Base-by-base conservation (phyloP, 2,797 vertebrate genomes). In the Choloepus didactylus region DNA sequence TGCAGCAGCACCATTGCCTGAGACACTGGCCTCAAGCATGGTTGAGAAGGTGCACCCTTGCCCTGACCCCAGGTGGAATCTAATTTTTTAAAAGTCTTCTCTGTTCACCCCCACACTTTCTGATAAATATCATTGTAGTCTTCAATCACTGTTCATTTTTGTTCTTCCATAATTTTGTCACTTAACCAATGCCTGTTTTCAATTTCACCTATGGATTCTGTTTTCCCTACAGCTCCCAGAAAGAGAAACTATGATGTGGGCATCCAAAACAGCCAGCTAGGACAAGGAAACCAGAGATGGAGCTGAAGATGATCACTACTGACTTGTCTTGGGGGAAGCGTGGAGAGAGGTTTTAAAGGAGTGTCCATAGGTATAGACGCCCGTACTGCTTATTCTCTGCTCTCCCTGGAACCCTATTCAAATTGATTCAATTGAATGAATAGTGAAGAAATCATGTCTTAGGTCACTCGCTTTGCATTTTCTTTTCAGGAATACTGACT, bases 301-400 rank as follows among this genome's bases (percentile, higher is more conserved):
- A 27, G 1, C 41, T 35, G 10, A 56, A 62, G 51, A 12, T 29
- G 18, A 25, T 8, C 14, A 25, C 18, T 27, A 25, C 80, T 21
- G 12, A 77, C 7, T 0, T 1, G 8, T 49, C 41, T 7, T 9
- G 1, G 6, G 18, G 56, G 4, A 14, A 19, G 1, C 2, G 46
- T 6, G 41, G 16, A 10, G 1, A 54, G 59, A 54, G 15, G 69
- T 86, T 64, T 6, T 80, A 31, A 35, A 46, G 18, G 38, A 46
- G 41, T 19, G 29, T 12, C 27, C 72, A 15, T 4, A 14, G 8
- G 46, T 14, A 0, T 4, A 12, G 3, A 16, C 15, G 4, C 16
- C 41, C 91, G 9, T 5, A 51, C n/a, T 44, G 16, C 12, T 23
- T 14, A 31, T 7, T 38, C 2, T 4, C 31, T 60, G 21, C 11